These are phyloP conservation scores for Vannuccia rotundouncinata DNA, from an alignment of 2,888 invertebrate species.

Conservation along the genomic window DNA sequence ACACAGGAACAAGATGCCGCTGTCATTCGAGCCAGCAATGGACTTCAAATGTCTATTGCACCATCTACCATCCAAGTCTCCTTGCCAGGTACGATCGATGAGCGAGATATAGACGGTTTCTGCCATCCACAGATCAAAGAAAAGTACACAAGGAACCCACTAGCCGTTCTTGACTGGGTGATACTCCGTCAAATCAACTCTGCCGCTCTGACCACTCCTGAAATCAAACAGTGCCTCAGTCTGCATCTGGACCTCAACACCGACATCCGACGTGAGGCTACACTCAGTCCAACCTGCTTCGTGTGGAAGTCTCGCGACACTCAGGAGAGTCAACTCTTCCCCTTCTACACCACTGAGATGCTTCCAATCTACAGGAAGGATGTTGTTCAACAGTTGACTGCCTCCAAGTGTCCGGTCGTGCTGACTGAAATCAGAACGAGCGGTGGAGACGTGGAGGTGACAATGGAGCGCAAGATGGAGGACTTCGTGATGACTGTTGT, in stretches of 20 bases:
- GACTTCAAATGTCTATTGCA: conserved; percentile 3
- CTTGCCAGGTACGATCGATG: neutral
- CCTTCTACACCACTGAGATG: neutral
- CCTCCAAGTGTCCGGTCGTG: neutral
- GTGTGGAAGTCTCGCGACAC: neutral
- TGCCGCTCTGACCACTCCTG: neutral
- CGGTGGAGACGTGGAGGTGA: neutral
- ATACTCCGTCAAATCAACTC: neutral
- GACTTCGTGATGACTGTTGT: neutral
- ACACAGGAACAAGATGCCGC: neutral
- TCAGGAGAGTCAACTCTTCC: neutral
- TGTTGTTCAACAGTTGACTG: neutral
- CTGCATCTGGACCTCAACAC: neutral
- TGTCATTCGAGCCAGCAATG: neutral
- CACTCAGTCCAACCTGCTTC: neutral
- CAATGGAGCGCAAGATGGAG: neutral
- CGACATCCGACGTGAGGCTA: neutral
- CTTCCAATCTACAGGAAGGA: neutral
- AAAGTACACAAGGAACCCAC: neutral
- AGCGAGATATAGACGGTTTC: neutral
- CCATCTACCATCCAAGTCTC: neutral
- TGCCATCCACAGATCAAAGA: neutral
- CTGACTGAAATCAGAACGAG: neutral
- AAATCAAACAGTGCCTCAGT: neutral
- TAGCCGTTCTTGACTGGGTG: conserved; percentile 8